These are phyloP conservation scores for Geococcyx californianus DNA, from an alignment of 2,113 vertebrate genomes.

Conservation along the genomic window DNA sequence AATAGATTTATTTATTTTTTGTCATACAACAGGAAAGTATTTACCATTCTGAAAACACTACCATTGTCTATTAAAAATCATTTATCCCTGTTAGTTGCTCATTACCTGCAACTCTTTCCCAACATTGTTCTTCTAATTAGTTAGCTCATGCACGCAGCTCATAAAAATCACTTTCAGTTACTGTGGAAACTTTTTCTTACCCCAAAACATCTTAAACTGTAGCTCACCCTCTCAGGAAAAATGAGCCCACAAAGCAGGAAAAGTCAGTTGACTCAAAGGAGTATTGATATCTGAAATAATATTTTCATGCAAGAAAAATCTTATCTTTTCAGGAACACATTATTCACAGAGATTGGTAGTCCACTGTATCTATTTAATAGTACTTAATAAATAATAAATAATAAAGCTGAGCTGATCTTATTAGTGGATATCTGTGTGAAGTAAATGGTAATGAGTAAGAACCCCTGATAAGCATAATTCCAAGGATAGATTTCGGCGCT, in stretches of 20 bases:
- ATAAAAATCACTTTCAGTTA: background rate
- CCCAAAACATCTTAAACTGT: background rate
- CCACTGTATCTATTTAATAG: background rate
- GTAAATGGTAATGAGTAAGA: slow-evolving; percentile 45
- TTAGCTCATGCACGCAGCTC: background rate
- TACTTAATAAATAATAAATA: background rate
- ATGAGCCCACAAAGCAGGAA: background rate
- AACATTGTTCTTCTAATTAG: background rate
- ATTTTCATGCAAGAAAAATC: background rate
- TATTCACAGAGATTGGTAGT: background rate
- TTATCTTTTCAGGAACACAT: background rate
- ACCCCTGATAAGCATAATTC: slow-evolving; percentile 47
- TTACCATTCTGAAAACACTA: slow-evolving; percentile 8
- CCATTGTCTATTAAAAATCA: slow-evolving; percentile 10
- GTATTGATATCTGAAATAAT: background rate
- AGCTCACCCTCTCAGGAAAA: background rate
- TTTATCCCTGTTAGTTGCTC: background rate
- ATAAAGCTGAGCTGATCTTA: background rate
- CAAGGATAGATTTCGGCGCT: slow-evolving; percentile 13
- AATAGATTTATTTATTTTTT: slow-evolving; percentile 32
- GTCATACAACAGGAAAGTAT: background rate
- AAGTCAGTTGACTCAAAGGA: background rate
- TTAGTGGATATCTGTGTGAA: slow-evolving; percentile 11
- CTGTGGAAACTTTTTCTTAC: background rate
- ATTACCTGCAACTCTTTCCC: background rate